Evolutionary conservation across 92 coral and sea anemone species (phyloP), one percentile per base, ranked within the genome.

Genomic region (Paramuricea clavata): DNA sequence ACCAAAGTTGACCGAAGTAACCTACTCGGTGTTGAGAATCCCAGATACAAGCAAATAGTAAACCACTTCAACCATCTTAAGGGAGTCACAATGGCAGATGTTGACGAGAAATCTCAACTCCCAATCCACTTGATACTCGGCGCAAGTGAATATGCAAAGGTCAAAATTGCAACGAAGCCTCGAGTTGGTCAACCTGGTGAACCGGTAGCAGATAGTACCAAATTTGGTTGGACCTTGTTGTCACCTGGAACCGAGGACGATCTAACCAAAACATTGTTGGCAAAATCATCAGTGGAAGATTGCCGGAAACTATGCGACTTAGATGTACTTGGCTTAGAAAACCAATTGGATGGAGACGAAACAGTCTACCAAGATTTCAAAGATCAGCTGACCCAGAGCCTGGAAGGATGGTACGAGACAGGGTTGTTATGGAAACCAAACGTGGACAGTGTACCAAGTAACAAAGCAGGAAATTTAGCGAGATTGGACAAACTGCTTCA

Each of bases 331-430:
- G n/a, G n/a, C n/a, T n/a, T n/a, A n/a, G n/a, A n/a, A n/a, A n/a
- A n/a, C n/a, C n/a, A n/a, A n/a, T n/a, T n/a, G n/a, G n/a, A n/a
- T n/a, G n/a, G n/a, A n/a, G n/a, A n/a, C n/a, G n/a, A n/a, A n/a
- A n/a, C n/a, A n/a, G n/a, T n/a, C n/a, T n/a, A n/a, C n/a, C n/a
- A n/a, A n/a, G n/a, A n/a, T 83, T 91, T 91, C 56, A 84, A 88
- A 60, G 90, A 91, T 64, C 94, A 91, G 64, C 56, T 90, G 67
- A 75, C 67, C n/a, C 88, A 77, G 22, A 57, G 74, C 33, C 19
- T 81, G 52, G 84, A 78, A 10, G 93, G 93, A 25, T 85, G 89
- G 87, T 87, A 91, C 47, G 91, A 91, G 61, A 91, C 91, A 65
- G 91, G 86, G 27, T 73, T 87, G 35, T 87, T 88, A 0, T 91